Base-by-base conservation (phyloP, 2,113 vertebrate genomes). In the Myrmecobius fasciatus region DNA sequence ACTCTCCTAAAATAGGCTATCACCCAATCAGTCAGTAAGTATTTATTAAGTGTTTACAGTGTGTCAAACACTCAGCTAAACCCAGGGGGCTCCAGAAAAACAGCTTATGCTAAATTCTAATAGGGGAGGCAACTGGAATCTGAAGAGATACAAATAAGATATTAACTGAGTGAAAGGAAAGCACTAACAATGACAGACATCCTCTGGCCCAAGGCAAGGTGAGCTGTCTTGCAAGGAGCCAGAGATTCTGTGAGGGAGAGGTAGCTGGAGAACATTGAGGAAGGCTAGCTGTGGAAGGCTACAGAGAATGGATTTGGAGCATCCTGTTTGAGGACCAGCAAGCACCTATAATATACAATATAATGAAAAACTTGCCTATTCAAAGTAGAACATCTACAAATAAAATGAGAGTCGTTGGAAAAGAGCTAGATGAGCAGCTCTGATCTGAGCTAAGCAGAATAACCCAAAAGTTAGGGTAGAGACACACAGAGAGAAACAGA, bases 371-470 rank as follows among this genome's bases (percentile, higher is more conserved):
- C 36, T n/a, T 75, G 60, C 60, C 17, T 75, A 75, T 20, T 43
- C 7, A 43, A 6, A 22, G 60, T n/a, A 75, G 67, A n/a, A 75
- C 36, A 75, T 75, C 17, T 17, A 75, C 17, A 75, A 83, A 43
- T 83, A 43, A 83, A 83, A 2, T 83, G n/a, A n/a, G 36, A 83
- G n/a, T 43, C 67, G 20, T 83, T 43, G n/a, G 67, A 24, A 83
- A 83, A 43, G 36, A 94, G 94, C 43, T 25, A 46, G 9, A 43
- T 54, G 51, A 94, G 90, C 91, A 60, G n/a, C 60, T 89, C 90
- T 94, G 88, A 60, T 3, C 83, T 53, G 53, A 95, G 93, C 83
- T 92, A 91, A 93, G 89, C 43, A 89, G 8, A 51, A 25, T 93
- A 52, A 52, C 89, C 54, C 48, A 95, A 91, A 83, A n/a, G 36